These are phyloP conservation scores for Anguilla japonica DNA, from an alignment of 2,113 vertebrate species.

Conservation along the genomic window DNA sequence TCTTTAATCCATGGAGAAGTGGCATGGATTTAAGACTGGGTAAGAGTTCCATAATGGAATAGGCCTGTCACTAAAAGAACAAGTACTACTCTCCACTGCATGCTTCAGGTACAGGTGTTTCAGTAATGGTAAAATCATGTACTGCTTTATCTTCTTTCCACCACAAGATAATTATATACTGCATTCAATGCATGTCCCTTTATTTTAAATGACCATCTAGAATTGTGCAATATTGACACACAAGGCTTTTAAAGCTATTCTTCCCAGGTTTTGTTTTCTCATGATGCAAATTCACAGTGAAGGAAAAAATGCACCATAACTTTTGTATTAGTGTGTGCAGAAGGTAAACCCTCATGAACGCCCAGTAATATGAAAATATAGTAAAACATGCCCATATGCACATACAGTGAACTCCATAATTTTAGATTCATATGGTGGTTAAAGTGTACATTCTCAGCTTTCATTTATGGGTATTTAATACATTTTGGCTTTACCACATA, in stretches of 20 bases:
- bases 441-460: too few relatives aligned
- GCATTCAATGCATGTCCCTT: background rate
- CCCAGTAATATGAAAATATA: background rate
- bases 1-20: background rate
- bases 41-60: background rate
- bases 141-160: background rate
- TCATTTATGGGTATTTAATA: too few relatives aligned
- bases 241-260: background rate
- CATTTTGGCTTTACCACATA: too few relatives aligned
- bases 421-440: too few relatives aligned
- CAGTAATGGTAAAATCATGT: background rate
- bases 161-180: background rate
- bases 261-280: background rate
- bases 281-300: background rate
- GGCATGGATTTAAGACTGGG: background rate
- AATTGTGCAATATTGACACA: too few relatives aligned
- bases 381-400: too few relatives aligned
- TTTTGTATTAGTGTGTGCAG: background rate
- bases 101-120: background rate
- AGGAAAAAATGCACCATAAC: background rate
- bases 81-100: background rate
- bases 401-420: too few relatives aligned
- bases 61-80: background rate
- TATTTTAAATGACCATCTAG: background rate
- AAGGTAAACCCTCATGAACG: background rate